phyloP scores from a whole-genome alignment of 2,113 vertebrate genomes.

The Thalassarche chlororhynchos region DNA sequence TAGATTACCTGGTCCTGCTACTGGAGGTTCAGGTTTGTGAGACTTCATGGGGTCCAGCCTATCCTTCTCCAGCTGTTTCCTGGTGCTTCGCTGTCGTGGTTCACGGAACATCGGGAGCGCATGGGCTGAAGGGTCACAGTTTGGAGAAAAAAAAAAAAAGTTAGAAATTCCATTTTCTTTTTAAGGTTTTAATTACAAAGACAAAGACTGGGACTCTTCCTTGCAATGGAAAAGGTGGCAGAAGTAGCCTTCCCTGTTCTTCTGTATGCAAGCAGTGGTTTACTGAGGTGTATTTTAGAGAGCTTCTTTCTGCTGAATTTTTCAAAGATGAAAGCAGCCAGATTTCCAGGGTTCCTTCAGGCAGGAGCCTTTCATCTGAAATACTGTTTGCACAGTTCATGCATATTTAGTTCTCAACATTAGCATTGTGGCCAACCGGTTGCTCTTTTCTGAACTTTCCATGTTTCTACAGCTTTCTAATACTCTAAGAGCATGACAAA shows the following conservation, averaged over 20 bases:
- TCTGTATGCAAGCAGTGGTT: background rate
- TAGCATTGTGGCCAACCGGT: background rate
- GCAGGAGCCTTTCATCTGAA: background rate
- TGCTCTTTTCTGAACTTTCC: background rate
- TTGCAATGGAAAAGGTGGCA: background rate
- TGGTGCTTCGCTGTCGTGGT: slow-evolving; percentile 92
- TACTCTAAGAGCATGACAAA: background rate
- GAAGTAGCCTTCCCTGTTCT: background rate
- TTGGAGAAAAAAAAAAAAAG: background rate
- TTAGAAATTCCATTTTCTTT: background rate
- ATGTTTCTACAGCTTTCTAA: background rate
- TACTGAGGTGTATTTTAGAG: background rate
- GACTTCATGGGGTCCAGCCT: slow-evolving; percentile 93
- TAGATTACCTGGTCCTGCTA: slow-evolving; percentile 92
- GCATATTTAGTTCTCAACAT: background rate
- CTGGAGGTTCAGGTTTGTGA: slow-evolving; percentile 96
- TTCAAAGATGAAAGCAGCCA: background rate
- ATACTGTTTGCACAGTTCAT: background rate
- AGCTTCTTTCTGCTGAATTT: background rate
- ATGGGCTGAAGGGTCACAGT: slow-evolving; percentile 81
- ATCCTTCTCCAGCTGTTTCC: slow-evolving; percentile 97
- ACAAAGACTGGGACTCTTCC: background rate
- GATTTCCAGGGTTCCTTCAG: background rate
- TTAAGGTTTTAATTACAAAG: background rate
- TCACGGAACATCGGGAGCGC: slow-evolving; percentile 98